A percentile compares a stretch with the other conserved stretches of the same genome.
These are phyloP conservation scores for Motacilla alba DNA, from an alignment of 2,113 vertebrate genomes.

Conservation along the genomic window DNA sequence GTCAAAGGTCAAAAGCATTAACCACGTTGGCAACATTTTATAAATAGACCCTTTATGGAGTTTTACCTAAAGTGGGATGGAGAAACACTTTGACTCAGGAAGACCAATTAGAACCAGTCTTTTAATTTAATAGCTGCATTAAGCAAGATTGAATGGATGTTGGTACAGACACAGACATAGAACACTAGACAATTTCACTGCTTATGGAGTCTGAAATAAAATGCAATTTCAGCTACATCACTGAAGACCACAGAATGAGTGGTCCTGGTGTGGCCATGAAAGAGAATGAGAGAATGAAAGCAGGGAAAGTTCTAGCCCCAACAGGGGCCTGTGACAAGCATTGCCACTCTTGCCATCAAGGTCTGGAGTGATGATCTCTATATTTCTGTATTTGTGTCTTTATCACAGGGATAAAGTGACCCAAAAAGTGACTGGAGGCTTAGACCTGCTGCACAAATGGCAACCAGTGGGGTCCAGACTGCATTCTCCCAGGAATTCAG, in stretches of 20 bases:
- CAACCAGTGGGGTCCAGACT: not conserved
- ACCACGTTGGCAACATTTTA: conserved; percentile 41
- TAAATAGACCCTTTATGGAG: conserved; percentile 48
- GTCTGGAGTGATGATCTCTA: not conserved
- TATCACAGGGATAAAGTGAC: not conserved
- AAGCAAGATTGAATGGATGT: conserved; percentile 10
- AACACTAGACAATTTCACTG: not conserved
- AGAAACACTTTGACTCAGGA: conserved; percentile 43
- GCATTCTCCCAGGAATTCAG: not conserved
- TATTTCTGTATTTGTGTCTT: not conserved
- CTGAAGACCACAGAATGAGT: not conserved
- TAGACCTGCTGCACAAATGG: not conserved
- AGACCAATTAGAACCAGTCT: conserved; percentile 49
- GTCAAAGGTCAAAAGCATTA: conserved; percentile 69
- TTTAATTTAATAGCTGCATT: conserved; percentile 57
- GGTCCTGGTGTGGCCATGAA: not conserved
- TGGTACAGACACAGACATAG: not conserved
- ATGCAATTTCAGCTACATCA: not conserved
- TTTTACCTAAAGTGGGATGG: conserved; percentile 42
- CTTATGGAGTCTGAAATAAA: conserved; percentile 10
- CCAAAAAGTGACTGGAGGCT: not conserved
- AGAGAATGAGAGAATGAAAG: not conserved
- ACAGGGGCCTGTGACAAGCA: not conserved
- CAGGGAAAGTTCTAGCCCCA: no score
- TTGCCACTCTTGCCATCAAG: not conserved